A percentile compares a stretch with the other conserved stretches of the same genome.
Conservation (phyloP, 1,140 invertebrate species). For the Danaus plexippus region DNA sequence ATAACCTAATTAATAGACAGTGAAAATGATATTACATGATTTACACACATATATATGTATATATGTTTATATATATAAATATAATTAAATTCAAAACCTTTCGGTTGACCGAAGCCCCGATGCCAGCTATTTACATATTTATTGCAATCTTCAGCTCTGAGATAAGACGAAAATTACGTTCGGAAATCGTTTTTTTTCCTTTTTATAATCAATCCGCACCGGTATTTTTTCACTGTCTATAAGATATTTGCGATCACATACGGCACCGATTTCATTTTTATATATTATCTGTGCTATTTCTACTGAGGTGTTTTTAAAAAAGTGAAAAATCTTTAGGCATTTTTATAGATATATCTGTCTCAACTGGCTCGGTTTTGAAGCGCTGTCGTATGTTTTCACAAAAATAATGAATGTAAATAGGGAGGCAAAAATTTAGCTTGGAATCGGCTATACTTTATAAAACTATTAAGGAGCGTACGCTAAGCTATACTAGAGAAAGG, state of each 20-base stretch:
- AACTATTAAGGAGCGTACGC: constrained; percentile 43
- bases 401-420: constrained; percentile 27
- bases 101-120: constrained; percentile 53
- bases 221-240: constrained; percentile 64
- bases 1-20: constrained; percentile 67
- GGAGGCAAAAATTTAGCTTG: constrained; percentile 18
- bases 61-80: no score
- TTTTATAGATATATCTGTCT: constrained; percentile 15
- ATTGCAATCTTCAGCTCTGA: constrained; percentile 58
- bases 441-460: constrained; percentile 42
- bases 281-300: constrained; percentile 1
- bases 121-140: constrained; percentile 66
- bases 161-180: constrained; percentile 20
- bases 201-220: constrained; percentile 18
- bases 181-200: constrained; percentile 14
- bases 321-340: constrained; percentile 14
- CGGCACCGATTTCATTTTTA: constrained; percentile 19
- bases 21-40: constrained; percentile 69
- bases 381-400: constrained; percentile 29
- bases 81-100: constrained; percentile 67
- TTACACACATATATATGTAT: constrained; percentile 27
- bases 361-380: constrained; percentile 23
- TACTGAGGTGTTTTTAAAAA: constrained; percentile 6
- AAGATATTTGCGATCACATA: constrained; percentile 32
- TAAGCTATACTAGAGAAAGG: constrained; percentile 63